A percentile compares a stretch with the other conserved stretches of the same genome.
These are phyloP conservation scores for Cassiopea andromeda DNA, from an alignment of 30 jellyfish, hydroid and myxozoan genomes.

Conservation along the genomic window DNA sequence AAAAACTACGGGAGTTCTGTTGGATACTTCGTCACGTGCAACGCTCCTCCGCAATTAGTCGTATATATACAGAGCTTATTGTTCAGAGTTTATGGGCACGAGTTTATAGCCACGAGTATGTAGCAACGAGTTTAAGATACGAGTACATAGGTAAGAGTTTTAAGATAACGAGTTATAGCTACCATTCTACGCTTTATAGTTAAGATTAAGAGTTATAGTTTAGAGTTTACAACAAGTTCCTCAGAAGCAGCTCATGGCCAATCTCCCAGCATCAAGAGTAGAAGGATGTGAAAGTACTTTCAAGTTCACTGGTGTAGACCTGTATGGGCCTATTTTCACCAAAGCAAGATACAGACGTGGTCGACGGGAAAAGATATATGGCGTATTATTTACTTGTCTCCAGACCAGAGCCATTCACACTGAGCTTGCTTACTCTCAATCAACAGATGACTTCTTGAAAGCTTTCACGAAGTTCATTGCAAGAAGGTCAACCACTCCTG, in stretches of 20 bases:
- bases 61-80: too few species aligned
- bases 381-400: constrained; percentile 32
- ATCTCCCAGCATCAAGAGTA: constrained; percentile 2
- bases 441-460: constrained; percentile 23
- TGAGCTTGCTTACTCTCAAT: constrained; percentile 23
- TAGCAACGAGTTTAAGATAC: too few species aligned
- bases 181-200: too few species aligned
- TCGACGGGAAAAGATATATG: constrained; percentile 26
- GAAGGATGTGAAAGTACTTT: constrained; percentile 12
- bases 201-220: too few species aligned
- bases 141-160: too few species aligned
- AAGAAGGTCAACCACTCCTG: not conserved
- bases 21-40: too few species aligned
- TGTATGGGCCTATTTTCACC: constrained; percentile 27
- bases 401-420: constrained; percentile 43
- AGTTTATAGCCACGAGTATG: too few species aligned
- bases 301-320: constrained; percentile 38
- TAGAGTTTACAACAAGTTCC: too few species aligned
- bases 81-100: too few species aligned
- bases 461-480: constrained; percentile 17
- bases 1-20: not conserved
- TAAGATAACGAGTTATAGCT: too few species aligned
- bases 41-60: too few species aligned
- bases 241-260: not conserved
- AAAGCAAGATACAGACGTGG: constrained; percentile 31